phyloP scores from a whole-genome alignment of 2,888 invertebrate species.

The Drosophila putrida region DNA sequence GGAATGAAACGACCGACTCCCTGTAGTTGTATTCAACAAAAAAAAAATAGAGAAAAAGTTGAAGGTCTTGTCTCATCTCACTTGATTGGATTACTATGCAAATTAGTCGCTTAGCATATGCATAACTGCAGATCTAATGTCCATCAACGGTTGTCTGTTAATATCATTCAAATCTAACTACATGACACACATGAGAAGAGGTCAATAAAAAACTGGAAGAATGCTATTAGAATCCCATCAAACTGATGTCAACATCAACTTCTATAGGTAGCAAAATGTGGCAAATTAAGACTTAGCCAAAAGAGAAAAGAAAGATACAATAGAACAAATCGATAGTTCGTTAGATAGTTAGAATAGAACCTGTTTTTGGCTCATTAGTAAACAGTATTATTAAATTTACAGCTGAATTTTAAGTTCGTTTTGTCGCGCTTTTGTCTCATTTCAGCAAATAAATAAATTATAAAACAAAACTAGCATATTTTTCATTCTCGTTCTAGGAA shows the following conservation, averaged over 20 bases:
- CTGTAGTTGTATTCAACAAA: constrained; percentile 29
- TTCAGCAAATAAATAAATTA: constrained; percentile 24
- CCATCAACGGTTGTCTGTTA: constrained; percentile 46
- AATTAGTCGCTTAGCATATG: constrained; percentile 22
- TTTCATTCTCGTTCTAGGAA: constrained; percentile 8
- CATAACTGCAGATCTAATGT: constrained; percentile 25
- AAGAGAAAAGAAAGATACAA: background rate
- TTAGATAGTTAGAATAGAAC: constrained; percentile 25
- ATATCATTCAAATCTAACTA: constrained; percentile 26
- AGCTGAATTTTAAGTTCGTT: constrained; percentile 28
- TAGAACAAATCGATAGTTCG: background rate
- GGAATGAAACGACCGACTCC: constrained; percentile 5
- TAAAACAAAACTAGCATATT: constrained; percentile 13
- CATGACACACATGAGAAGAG: constrained; percentile 23
- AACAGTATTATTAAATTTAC: constrained; percentile 23
- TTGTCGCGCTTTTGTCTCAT: constrained; percentile 14
- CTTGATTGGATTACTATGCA: constrained; percentile 32
- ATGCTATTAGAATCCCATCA: constrained; percentile 4
- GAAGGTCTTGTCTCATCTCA: background rate
- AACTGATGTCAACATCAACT: constrained; percentile 16
- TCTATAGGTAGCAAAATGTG: constrained; percentile 15
- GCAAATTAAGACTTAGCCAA: constrained; percentile 9
- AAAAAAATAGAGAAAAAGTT: background rate
- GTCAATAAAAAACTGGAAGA: background rate
- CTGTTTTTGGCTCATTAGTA: constrained; percentile 54